phyloP scores from a whole-genome alignment of 2,797 vertebrate species.

The Eospalax fontanierii region DNA sequence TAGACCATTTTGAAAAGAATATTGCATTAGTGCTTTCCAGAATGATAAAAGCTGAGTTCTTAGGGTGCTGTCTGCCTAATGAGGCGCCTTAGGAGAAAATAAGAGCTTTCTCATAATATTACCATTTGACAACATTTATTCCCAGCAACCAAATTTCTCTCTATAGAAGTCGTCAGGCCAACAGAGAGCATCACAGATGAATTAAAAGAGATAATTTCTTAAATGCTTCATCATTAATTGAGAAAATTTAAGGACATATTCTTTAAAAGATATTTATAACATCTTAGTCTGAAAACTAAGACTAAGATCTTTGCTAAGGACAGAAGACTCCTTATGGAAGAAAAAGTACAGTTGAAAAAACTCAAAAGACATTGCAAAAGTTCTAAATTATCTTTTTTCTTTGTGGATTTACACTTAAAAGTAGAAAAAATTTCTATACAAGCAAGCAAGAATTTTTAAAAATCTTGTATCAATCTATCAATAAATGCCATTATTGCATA shows the following conservation, averaged over 20 bases:
- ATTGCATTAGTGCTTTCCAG: constrained; percentile 59
- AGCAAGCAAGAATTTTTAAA: background rate
- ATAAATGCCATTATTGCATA: background rate
- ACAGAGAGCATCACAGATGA: constrained; percentile 49
- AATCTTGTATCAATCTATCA: background rate
- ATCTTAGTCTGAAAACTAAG: constrained; percentile 20
- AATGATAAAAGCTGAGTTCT: constrained; percentile 62
- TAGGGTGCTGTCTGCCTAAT: constrained; percentile 69
- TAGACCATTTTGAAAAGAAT: constrained; percentile 50
- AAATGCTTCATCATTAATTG: background rate
- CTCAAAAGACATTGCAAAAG: background rate
- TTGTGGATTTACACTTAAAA: constrained; percentile 4
- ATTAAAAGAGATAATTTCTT: background rate
- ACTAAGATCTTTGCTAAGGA: background rate
- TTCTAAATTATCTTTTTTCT: constrained; percentile 29
- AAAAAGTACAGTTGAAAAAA: constrained; percentile 12
- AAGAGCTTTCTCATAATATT: constrained; percentile 34
- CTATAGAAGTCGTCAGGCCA: background rate
- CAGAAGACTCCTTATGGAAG: background rate
- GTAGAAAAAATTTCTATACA: constrained; percentile 10
- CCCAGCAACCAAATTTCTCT: constrained; percentile 40
- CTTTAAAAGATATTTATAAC: background rate
- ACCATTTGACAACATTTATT: constrained; percentile 54
- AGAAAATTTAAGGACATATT: background rate
- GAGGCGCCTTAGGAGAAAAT: constrained; percentile 60